phyloP scores from a whole-genome alignment of 2,797 vertebrate species.

The Cyprinella venusta region DNA sequence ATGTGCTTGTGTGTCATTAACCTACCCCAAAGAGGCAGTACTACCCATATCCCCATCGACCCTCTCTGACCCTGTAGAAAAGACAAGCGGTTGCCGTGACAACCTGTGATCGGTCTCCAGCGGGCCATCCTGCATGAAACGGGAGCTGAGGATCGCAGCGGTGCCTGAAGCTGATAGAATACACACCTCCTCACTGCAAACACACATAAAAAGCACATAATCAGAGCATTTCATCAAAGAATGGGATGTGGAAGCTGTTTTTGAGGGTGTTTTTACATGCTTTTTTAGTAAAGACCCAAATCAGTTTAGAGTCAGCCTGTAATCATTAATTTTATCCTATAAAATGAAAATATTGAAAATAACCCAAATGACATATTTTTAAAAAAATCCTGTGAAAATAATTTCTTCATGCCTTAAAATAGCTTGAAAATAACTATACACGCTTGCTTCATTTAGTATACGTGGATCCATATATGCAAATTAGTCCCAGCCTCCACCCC shows the following conservation, averaged over 20 bases:
- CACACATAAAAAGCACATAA: slow-evolving; percentile 15
- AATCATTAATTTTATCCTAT: too few relatives aligned
- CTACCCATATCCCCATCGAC: slow-evolving; percentile 81
- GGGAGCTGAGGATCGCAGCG: slow-evolving; percentile 93
- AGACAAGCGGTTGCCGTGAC: slow-evolving; percentile 80
- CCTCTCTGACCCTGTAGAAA: slow-evolving; percentile 82
- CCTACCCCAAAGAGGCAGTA: slow-evolving; percentile 80
- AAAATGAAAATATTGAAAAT: too few relatives aligned
- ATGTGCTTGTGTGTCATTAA: slow-evolving; percentile 58
- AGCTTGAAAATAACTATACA: too few relatives aligned
- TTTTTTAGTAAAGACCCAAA: too few relatives aligned
- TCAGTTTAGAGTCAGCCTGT: too few relatives aligned
- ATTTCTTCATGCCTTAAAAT: too few relatives aligned
- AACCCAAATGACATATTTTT: too few relatives aligned
- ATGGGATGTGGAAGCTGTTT: not conserved
- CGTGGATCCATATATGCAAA: too few relatives aligned
- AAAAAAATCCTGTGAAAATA: too few relatives aligned
- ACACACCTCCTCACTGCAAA: slow-evolving; percentile 94
- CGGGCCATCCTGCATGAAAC: slow-evolving; percentile 93
- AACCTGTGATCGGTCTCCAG: slow-evolving; percentile 95
- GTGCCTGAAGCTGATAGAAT: slow-evolving; percentile 98
- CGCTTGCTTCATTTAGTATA: too few relatives aligned
- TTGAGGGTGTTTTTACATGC: too few relatives aligned
- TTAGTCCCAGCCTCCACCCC: too few relatives aligned
- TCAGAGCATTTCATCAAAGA: not conserved